phyloP scores from a whole-genome alignment of 2,888 invertebrate genomes.

The Noctuana brunneofusca region DNA sequence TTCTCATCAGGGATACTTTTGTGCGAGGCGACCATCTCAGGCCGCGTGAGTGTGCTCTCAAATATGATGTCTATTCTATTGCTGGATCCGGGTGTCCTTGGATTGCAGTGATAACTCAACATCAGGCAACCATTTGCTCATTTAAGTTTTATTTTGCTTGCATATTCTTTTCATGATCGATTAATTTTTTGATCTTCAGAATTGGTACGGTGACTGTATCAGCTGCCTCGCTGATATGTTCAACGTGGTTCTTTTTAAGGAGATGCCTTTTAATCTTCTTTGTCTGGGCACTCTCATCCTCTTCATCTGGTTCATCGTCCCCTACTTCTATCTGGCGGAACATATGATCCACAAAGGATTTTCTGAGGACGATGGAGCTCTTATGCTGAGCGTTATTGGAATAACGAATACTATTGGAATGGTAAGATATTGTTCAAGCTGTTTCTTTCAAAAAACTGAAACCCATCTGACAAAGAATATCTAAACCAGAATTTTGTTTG shows the following conservation, averaged over 20 bases:
- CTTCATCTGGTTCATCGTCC: constrained; percentile 97
- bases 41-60: too few species aligned
- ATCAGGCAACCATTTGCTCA: too few species aligned
- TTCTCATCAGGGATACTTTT: too few species aligned
- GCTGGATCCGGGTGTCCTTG: too few species aligned
- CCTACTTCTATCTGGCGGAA: constrained; percentile 96
- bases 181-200: constrained; percentile 47
- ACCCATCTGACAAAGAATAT: too few species aligned
- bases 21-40: too few species aligned
- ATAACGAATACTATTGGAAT: constrained; percentile 95
- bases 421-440: constrained; percentile 84
- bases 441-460: too few species aligned
- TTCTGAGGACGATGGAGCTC: constrained; percentile 88
- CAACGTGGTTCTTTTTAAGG: constrained; percentile 90
- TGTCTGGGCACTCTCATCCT: constrained; percentile 93
- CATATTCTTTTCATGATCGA: neutral
- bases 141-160: neutral
- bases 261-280: constrained; percentile 90
- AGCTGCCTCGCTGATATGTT: constrained; percentile 76
- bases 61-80: too few species aligned
- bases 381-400: constrained; percentile 93
- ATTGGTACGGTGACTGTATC: constrained; percentile 71
- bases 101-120: too few species aligned
- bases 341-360: constrained; percentile 88
- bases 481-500: too few species aligned